These are phyloP conservation scores for Neofelis nebulosa DNA, from an alignment of 2,113 vertebrate species.

Conservation along the genomic window DNA sequence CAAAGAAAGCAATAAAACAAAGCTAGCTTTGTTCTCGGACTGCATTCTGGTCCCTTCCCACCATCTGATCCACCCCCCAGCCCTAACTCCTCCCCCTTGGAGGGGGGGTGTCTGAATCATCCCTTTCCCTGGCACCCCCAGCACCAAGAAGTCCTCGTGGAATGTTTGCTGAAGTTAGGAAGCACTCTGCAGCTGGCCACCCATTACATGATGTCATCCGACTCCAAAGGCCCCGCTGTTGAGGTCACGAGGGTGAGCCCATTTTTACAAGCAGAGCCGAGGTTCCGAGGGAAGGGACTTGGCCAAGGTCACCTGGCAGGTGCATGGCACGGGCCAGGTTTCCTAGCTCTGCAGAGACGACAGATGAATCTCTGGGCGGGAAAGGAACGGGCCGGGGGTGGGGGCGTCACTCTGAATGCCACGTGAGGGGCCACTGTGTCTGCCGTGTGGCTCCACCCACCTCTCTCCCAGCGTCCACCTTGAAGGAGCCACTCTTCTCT, in stretches of 20 bases:
- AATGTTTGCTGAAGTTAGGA: conserved; percentile 69
- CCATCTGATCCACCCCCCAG: background rate
- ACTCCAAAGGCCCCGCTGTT: background rate
- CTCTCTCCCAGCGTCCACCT: background rate
- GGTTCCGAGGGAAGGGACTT: background rate
- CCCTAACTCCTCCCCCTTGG: background rate
- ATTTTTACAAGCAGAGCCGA: background rate
- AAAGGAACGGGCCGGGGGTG: background rate
- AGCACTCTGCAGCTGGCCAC: conserved; percentile 3
- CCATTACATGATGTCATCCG: conserved; percentile 48
- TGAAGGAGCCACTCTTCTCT: background rate
- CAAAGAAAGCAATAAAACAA: conserved; percentile 64
- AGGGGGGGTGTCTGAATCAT: conserved; percentile 63
- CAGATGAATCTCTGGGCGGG: background rate
- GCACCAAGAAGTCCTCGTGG: conserved; percentile 24
- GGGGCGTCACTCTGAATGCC: background rate
- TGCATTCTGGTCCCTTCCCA: conserved; percentile 49
- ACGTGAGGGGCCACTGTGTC: background rate
- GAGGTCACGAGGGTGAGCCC: background rate
- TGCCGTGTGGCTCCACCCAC: background rate
- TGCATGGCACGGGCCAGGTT: background rate
- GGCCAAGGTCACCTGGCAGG: background rate
- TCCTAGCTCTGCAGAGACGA: background rate
- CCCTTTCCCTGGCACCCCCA: conserved; percentile 62
- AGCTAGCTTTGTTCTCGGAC: conserved; percentile 66